phyloP scores from a whole-genome alignment of 2,797 vertebrate species.

The Alauda arvensis region DNA sequence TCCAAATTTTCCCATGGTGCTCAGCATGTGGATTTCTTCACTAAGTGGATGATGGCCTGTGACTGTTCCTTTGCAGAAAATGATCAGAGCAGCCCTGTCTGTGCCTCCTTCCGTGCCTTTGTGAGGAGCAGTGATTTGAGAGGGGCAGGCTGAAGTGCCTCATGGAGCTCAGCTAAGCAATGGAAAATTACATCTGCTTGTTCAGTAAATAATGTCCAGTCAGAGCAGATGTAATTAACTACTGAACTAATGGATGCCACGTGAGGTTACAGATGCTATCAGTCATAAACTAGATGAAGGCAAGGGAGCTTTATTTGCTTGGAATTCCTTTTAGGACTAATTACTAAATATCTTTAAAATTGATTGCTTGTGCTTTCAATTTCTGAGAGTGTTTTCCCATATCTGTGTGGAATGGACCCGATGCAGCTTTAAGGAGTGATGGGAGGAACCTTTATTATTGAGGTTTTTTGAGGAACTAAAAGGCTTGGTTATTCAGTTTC shows the following conservation, averaged over 20 bases:
- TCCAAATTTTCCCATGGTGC: not conserved
- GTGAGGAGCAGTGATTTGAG: not conserved
- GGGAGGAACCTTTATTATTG: not conserved
- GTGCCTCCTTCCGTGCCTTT: not conserved
- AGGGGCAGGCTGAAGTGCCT: not conserved
- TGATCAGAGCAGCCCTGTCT: not conserved
- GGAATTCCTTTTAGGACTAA: constrained; percentile 62
- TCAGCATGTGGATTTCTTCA: not conserved
- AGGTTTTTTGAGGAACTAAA: not conserved
- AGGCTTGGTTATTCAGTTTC: not conserved
- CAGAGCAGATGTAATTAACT: constrained; percentile 61
- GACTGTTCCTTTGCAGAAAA: not conserved
- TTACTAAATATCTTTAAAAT: constrained; percentile 59
- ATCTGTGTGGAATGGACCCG: not conserved
- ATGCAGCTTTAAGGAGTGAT: not conserved
- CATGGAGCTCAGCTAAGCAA: not conserved
- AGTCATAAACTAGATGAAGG: constrained; percentile 53
- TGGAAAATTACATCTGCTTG: constrained; percentile 35
- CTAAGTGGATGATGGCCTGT: not conserved
- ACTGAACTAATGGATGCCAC: constrained; percentile 49
- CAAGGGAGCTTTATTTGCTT: constrained; percentile 30
- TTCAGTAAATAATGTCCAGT: constrained; percentile 55
- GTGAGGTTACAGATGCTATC: constrained; percentile 56
- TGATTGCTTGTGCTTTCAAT: constrained; percentile 58
- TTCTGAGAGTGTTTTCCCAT: constrained; percentile 50